Evolutionary conservation across 2,888 invertebrate species (phyloP), one percentile per base, ranked within the genome.

Genomic region (Chelonus formosanus): DNA sequence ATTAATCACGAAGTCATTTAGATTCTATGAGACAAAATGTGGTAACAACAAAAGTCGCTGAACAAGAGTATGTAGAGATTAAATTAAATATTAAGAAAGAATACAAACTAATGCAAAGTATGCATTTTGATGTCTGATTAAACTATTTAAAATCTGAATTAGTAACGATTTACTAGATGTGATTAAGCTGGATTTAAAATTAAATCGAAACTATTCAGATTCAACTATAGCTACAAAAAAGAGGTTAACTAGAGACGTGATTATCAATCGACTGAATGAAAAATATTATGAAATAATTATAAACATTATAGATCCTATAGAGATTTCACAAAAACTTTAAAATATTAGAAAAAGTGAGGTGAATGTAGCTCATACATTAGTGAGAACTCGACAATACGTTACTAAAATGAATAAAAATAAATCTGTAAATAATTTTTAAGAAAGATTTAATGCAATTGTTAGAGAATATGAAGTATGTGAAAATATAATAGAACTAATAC

Each of bases 321-420:
- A 59, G 7, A 59, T 59, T 5, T 6, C 48, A 10, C 6, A 35
- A 35, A 48, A 48, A 35, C 10, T 59, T 8, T 48, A 40, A 35
- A 34, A 34, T 3, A n/a, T 35, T 2, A 32, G 48, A 35, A 32
- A 48, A 52, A 64, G 67, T 5, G 67, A 73, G 45, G 59, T 67
- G 0, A 63, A 65, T 10, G 57, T 55, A 4, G 71, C 70, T 5
- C 65, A 68, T 8, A 67, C 66, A 4, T 63, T 69, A 7, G 68
- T 35, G n/a, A n/a, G n/a, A n/a, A n/a, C n/a, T n/a, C n/a, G n/a
- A n/a, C n/a, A n/a, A n/a, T n/a, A n/a, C n/a, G 63, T 63, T 31
- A 6, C 56, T 3, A 36, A 58, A 58, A 66, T 61, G 47, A 5
- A 60, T 40, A 64, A 36, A 65, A 55, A 48, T 4, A 36, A 48